Base-by-base conservation (phyloP, 2,888 invertebrate species). In the Eupeodes luniger region DNA sequence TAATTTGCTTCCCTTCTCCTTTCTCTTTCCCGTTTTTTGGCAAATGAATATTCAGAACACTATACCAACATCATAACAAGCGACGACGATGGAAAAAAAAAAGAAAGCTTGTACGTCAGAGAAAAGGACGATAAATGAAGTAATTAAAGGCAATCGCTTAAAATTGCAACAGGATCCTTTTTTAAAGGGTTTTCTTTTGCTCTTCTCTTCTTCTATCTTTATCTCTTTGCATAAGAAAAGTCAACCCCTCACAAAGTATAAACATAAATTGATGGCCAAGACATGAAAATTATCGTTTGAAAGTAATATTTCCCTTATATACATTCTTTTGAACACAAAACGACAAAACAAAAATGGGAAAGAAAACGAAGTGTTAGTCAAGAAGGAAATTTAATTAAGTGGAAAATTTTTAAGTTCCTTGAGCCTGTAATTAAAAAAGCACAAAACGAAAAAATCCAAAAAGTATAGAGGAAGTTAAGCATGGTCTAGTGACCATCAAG, bases 71-170 rank as follows among this genome's bases (percentile, higher is more conserved):
- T 34, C 53, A 34, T 47, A 10, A 51, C 55, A 12, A 44, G 10
- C 7, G 16, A 9, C 2, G 6, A 44, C 3, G 10, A 1, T 44
- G 9, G 12, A 55, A 3, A 7, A 9, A 5, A 34, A 10, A 19
- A 51, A 36, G 9, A 40, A 70, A 55, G 55, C 36, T 16, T 16
- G 11, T n/a, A 10, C 40, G 1, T 16, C 69, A 55, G 16, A 70
- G 36, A 55, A 19, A 67, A 67, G 6, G 47, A 80, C 47, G 61
- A 61, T 61, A 67, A 75, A 59, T 61, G 51, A 49, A 62, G 55
- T 69, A 81, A 81, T 81, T 81, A 76, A 70, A 69, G 75, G 62
- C 69, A 81, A 81, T 69, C 75, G 53, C 53, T 76, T 69, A 69
- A 81, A 81, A 81, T 40, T 70, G 70, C 70, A 70, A 70, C 70